These are phyloP conservation scores for Trichomalopsis sarcophagae DNA, from an alignment of 1,140 invertebrate species.

Conservation along the genomic window DNA sequence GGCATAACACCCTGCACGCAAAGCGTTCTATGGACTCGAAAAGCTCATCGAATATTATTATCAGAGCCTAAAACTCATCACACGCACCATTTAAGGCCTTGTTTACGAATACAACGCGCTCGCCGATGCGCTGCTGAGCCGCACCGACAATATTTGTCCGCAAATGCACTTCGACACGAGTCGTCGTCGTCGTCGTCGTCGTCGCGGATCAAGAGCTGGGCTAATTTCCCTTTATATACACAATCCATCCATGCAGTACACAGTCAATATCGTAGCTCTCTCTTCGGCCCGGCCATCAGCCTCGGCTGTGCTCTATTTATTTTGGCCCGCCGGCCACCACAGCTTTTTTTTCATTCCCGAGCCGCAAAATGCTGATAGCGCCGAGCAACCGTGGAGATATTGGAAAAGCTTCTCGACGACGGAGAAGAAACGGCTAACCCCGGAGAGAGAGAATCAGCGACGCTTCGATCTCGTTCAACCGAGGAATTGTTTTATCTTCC, in stretches of 20 bases:
- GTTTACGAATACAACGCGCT: no score
- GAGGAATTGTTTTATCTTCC: slow-evolving; percentile 54
- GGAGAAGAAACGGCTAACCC: not conserved
- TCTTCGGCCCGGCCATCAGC: not conserved
- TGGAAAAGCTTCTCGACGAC: slow-evolving; percentile 22
- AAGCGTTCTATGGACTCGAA: not conserved
- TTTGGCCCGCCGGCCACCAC: not conserved
- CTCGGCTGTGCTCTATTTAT: not conserved
- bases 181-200: not conserved
- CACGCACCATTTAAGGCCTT: no score
- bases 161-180: not conserved
- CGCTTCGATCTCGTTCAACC: slow-evolving; percentile 41
- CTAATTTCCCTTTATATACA: not conserved
- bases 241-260: not conserved
- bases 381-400: not conserved
- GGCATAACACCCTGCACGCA: no score
- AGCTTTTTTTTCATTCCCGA: not conserved
- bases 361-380: slow-evolving; percentile 26
- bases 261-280: not conserved
- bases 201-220: not conserved
- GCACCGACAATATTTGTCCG: not conserved
- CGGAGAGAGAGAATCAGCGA: not conserved
- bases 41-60: not conserved
- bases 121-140: not conserved
- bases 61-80: no score